Conservation (phyloP, 2,113 vertebrate species). For the Callopanchax toddi region DNA sequence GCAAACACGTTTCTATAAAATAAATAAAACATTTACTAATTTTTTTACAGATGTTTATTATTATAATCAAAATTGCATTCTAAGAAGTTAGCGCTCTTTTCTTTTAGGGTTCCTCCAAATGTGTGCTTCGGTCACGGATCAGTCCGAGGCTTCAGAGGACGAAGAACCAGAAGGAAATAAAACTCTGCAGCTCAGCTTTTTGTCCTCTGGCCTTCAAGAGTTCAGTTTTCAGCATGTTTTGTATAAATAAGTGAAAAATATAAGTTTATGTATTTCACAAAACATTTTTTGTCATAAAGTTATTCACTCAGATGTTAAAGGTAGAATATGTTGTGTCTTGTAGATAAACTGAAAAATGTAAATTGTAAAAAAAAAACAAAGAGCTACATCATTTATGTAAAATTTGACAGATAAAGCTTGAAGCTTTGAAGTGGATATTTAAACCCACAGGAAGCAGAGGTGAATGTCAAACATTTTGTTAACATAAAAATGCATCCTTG, state of each 20-base stretch:
- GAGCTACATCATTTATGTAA: too few relatives aligned
- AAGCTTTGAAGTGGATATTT: too few relatives aligned
- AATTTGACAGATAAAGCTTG: too few relatives aligned
- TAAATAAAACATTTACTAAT: too few relatives aligned
- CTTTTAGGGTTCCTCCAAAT: conserved; percentile 80
- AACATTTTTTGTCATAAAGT: too few relatives aligned
- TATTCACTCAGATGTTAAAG: too few relatives aligned
- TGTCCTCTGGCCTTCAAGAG: neutral
- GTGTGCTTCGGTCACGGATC: conserved; percentile 87
- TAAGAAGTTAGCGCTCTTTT: neutral
- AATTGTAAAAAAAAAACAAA: too few relatives aligned
- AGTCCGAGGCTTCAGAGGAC: conserved; percentile 84
- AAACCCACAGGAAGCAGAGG: neutral
- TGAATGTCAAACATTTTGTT: neutral
- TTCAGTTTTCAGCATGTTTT: neutral
- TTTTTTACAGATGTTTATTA: too few relatives aligned
- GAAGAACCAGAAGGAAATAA: conserved; percentile 73
- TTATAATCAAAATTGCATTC: too few relatives aligned
- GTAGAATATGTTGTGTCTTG: too few relatives aligned
- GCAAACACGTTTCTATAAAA: too few relatives aligned
- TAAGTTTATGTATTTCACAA: neutral
- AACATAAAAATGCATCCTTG: conserved; percentile 28
- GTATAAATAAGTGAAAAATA: conserved; percentile 32
- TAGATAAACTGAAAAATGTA: too few relatives aligned
- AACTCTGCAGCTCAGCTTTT: conserved; percentile 17